phyloP scores from a whole-genome alignment of 2,113 vertebrate species.

The Corythaeola cristata region DNA sequence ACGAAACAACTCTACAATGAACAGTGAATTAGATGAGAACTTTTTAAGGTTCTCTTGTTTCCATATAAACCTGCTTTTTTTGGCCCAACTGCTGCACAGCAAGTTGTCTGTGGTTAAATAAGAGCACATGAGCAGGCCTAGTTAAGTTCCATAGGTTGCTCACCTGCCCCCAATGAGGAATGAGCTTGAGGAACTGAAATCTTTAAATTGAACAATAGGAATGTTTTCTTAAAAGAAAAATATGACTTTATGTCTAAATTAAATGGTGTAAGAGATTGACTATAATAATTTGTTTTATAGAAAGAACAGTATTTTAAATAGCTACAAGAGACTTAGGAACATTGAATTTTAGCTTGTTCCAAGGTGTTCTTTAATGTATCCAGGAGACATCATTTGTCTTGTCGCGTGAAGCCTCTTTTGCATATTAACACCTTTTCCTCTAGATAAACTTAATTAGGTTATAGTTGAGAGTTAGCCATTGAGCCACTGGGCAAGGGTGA shows the following conservation, averaged over 20 bases:
- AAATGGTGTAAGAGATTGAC: neutral
- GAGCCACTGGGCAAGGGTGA: neutral
- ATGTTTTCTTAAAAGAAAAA: neutral
- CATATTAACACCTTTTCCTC: neutral
- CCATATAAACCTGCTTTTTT: neutral
- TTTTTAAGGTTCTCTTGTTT: neutral
- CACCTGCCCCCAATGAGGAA: neutral
- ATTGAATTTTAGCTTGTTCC: neutral
- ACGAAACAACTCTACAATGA: neutral
- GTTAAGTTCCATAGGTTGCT: neutral
- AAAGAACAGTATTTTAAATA: neutral
- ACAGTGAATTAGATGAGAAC: neutral
- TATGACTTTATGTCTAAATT: neutral
- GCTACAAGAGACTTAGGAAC: neutral
- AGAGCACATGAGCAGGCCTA: neutral
- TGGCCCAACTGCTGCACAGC: neutral
- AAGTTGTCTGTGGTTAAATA: neutral
- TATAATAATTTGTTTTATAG: neutral
- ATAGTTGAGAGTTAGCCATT: neutral
- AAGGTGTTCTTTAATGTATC: neutral
- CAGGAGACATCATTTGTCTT: neutral
- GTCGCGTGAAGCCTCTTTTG: neutral
- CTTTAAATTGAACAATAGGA: neutral
- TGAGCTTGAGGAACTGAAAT: neutral
- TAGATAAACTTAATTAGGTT: neutral